Percentiles rank a stretch among this genome's conserved stretches.
phyloP scores from a whole-genome alignment of 2,797 vertebrate genomes.

The Thamnophis elegans region DNA sequence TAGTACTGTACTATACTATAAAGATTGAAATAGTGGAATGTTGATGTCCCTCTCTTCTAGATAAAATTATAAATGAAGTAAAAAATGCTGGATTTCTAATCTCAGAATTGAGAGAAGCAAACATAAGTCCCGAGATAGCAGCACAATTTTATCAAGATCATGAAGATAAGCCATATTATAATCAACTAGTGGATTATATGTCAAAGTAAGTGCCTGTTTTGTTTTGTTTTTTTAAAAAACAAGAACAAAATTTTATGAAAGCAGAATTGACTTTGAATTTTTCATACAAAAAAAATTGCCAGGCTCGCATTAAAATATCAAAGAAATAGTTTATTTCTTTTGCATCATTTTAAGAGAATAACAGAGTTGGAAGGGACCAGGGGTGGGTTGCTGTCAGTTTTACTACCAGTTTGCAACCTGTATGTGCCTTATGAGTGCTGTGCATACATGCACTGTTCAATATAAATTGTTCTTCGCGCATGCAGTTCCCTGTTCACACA shows the following conservation, averaged over 20 bases:
- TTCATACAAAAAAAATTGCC: background rate
- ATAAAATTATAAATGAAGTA: conserved; percentile 79
- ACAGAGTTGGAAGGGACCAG: background rate
- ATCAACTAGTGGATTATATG: conserved; percentile 80
- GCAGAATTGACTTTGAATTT: background rate
- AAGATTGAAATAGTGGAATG: background rate
- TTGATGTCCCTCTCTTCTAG: conserved; percentile 62
- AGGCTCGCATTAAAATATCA: background rate
- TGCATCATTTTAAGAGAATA: background rate
- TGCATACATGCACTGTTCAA: too few species aligned
- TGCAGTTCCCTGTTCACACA: too few species aligned
- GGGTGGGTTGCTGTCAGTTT: too few species aligned
- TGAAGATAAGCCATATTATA: conserved; percentile 80
- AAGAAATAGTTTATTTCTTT: background rate
- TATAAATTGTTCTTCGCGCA: too few species aligned
- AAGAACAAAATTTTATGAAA: background rate
- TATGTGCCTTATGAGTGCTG: too few species aligned
- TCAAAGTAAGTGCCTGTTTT: conserved; percentile 78
- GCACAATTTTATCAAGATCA: conserved; percentile 84
- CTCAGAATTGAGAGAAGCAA: conserved; percentile 74
- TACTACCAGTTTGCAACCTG: too few species aligned
- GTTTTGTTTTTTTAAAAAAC: background rate
- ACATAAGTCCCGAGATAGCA: conserved; percentile 76
- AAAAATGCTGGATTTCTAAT: conserved; percentile 77
- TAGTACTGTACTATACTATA: background rate